A percentile compares a stretch with the other conserved stretches of the same genome.
phyloP scores from a whole-genome alignment of 2,888 invertebrate genomes.

The Amiota communis region DNA sequence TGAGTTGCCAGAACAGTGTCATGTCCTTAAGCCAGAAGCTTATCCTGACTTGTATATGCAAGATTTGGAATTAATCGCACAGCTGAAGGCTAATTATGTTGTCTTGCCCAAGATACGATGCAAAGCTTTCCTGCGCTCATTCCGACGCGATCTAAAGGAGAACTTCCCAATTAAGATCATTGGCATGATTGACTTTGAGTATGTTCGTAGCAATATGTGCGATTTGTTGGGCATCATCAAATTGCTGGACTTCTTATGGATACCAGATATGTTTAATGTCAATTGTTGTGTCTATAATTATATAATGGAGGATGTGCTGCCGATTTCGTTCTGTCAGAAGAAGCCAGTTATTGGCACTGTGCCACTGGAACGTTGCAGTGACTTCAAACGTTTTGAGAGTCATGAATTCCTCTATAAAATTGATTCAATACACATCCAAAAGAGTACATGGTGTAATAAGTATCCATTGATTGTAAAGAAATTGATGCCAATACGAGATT shows the following conservation, averaged over 20 bases:
- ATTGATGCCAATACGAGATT: conserved; percentile 64
- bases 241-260: conserved; percentile 66
- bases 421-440: conserved; percentile 70
- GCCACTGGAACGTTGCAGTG: conserved; percentile 67
- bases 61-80: conserved; percentile 59
- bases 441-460: conserved; percentile 68
- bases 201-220: conserved; percentile 60
- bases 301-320: conserved; percentile 61
- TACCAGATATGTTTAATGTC: conserved; percentile 63
- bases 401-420: conserved; percentile 65
- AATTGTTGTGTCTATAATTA: conserved; percentile 52
- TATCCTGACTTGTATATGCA: conserved; percentile 49
- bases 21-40: conserved; percentile 43
- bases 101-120: conserved; percentile 63
- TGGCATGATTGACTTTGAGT: conserved; percentile 63
- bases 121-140: conserved; percentile 53
- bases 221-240: conserved; percentile 66
- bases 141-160: conserved; percentile 48
- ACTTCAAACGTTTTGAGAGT: conserved; percentile 68
- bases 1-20: conserved; percentile 65
- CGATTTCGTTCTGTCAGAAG: conserved; percentile 58
- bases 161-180: conserved; percentile 56
- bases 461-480: conserved; percentile 71
- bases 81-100: conserved; percentile 61
- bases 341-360: conserved; percentile 68